Evolutionary conservation across 2,888 invertebrate genomes (phyloP), one percentile per base, ranked within the genome.

Genomic region (Agonopterix subpropinquella): DNA sequence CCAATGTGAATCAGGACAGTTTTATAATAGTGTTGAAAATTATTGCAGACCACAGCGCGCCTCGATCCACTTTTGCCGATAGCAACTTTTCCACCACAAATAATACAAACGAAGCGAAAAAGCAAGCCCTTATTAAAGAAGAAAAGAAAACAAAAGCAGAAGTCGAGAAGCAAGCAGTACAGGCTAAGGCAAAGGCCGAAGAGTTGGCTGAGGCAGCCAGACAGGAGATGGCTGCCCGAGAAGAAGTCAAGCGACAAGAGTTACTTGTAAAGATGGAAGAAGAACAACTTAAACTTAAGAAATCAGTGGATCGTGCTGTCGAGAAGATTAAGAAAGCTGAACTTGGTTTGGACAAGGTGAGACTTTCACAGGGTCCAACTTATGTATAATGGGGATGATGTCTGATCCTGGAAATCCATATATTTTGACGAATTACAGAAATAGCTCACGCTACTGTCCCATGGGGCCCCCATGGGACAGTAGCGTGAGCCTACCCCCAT

Each of bases 281-380:
- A 11, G 44, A n/a, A 28, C 5, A 7, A 28, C 28, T 28, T 28
- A 28, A 28, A 28, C 28, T 28, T n/a, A 11, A 11, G 4, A 36
- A 7, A 2, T 2, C 11, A n/a, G 3, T 44, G 9, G 7, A 44
- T 8, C 4, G 8, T 2, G 44, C 44, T 11, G 44, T n/a, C 8
- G 36, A 44, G 3, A 36, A 44, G 11, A 11, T 44, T n/a, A 11
- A 36, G 44, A 44, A 18, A 9, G 44, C 28, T 67, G 8, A 61
- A 64, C 28, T 28, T 28, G 28, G 7, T 28, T 28, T 28, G 28
- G 28, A 28, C 28, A 28, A 28, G 28, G 28, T 28, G 1, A 28
- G 28, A 28, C 2, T 28, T 28, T 1, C 1, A 28, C 28, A 28
- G 7, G 28, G 18, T 18, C 18, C 18, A 2, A 15, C 3, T 15